Evolutionary conservation across 2,113 vertebrate genomes (phyloP).

Genomic region (Indri indri): DNA sequence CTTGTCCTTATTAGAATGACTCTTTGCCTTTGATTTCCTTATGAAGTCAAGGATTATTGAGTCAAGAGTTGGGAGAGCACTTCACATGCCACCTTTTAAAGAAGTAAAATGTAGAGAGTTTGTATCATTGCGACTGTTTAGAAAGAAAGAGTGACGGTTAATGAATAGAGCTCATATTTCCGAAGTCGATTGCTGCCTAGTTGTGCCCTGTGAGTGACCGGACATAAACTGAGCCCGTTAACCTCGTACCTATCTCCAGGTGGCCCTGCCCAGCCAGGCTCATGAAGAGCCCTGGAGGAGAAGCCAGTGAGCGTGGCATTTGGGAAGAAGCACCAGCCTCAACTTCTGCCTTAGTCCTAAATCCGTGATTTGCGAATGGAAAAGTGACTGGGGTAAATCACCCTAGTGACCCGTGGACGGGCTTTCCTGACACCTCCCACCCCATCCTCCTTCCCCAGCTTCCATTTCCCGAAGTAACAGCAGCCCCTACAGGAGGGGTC

Average conservation of each 20-base stretch:
- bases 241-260: not conserved
- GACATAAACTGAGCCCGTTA: not conserved
- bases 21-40: conserved; percentile 10
- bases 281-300: not conserved
- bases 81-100: not conserved
- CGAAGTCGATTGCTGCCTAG: conserved; percentile 31
- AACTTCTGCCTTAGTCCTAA: not conserved
- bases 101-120: not conserved
- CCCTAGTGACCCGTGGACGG: not conserved
- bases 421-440: not conserved
- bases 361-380: not conserved
- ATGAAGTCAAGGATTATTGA: conserved; percentile 21
- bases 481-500: not conserved
- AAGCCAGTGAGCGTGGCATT: not conserved
- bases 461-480: not conserved
- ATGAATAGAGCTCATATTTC: not conserved
- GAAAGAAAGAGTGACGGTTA: conserved; percentile 17
- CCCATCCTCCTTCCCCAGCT: not conserved
- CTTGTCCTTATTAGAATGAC: not conserved
- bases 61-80: conserved; percentile 8
- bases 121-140: not conserved
- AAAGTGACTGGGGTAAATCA: not conserved
- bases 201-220: not conserved
- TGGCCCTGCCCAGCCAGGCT: not conserved
- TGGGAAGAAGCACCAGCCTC: not conserved